Percentiles rank a stretch among this genome's conserved stretches.
phyloP scores from a whole-genome alignment of 2,113 vertebrate species.

The Nycticebus coucang region DNA sequence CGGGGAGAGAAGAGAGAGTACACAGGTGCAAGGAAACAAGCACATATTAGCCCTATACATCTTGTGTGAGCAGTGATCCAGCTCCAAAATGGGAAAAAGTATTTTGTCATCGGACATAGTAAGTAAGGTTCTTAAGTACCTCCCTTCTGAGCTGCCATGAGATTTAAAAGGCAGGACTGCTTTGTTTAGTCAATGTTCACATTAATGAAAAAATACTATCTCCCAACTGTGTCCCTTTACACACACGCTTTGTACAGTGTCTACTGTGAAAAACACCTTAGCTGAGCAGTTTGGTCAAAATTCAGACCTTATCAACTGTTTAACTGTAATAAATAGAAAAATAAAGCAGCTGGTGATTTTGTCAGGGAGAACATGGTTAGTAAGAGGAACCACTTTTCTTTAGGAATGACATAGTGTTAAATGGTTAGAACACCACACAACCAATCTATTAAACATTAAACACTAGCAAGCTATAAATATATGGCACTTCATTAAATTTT shows the following conservation, averaged over 20 bases:
- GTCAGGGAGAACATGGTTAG: constrained; percentile 58
- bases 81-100: constrained; percentile 79
- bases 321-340: constrained; percentile 80
- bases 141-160: constrained; percentile 77
- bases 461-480: constrained; percentile 70
- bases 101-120: constrained; percentile 77
- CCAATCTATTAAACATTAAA: constrained; percentile 74
- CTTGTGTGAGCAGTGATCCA: constrained; percentile 72
- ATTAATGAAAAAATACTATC: constrained; percentile 79
- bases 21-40: constrained; percentile 75
- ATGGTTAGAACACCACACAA: constrained; percentile 72
- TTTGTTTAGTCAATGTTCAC: constrained; percentile 80
- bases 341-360: constrained; percentile 84
- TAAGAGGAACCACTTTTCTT: constrained; percentile 67
- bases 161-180: constrained; percentile 79
- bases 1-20: constrained; percentile 67
- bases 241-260: constrained; percentile 77
- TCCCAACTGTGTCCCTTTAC: constrained; percentile 75
- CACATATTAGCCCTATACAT: constrained; percentile 79
- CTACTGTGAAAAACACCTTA: constrained; percentile 80
- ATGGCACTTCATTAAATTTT: constrained; percentile 58
- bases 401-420: constrained; percentile 64
- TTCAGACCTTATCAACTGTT: constrained; percentile 69
- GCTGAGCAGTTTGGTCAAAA: constrained; percentile 78
- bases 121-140: constrained; percentile 76